These are phyloP conservation scores for Drosophila tanythrix DNA, from an alignment of 2,888 invertebrate species.

Conservation along the genomic window DNA sequence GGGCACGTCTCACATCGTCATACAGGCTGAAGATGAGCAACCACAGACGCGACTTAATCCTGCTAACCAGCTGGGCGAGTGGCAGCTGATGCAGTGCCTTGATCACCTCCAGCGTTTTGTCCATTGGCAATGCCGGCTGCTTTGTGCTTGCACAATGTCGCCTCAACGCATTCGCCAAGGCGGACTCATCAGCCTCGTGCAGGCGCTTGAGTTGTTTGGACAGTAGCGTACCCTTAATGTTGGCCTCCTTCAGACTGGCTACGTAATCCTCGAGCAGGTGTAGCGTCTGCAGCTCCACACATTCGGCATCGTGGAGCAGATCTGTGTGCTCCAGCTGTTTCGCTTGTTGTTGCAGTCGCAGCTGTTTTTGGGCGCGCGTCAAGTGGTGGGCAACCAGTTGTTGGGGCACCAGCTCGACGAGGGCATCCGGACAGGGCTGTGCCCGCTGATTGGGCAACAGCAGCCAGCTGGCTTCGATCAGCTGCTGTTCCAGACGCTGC, in stretches of 20 bases:
- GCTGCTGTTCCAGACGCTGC: slow-evolving; percentile 80
- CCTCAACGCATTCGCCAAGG: slow-evolving; percentile 9
- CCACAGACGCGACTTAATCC: slow-evolving; percentile 74
- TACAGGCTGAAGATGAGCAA: slow-evolving; percentile 75
- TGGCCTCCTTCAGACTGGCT: slow-evolving; percentile 24
- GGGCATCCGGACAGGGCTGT: slow-evolving; percentile 34
- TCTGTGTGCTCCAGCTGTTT: slow-evolving; percentile 25
- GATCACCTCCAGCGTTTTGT: slow-evolving; percentile 51
- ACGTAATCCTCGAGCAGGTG: slow-evolving; percentile 66
- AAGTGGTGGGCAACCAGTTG: slow-evolving; percentile 73
- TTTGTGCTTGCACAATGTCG: slow-evolving; percentile 39
- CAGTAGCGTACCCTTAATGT: slow-evolving; percentile 40
- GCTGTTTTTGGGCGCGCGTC: slow-evolving; percentile 67
- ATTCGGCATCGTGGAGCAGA: slow-evolving; percentile 62
- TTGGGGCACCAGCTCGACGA: slow-evolving; percentile 53
- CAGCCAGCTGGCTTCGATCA: slow-evolving; percentile 61
- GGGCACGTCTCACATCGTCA: slow-evolving; percentile 65
- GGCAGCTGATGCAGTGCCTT: slow-evolving; percentile 71
- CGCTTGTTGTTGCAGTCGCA: slow-evolving; percentile 32
- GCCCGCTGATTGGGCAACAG: slow-evolving; percentile 34
- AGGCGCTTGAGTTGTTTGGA: slow-evolving; percentile 22
- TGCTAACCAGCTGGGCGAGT: slow-evolving; percentile 65
- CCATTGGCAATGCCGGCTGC: slow-evolving; percentile 41
- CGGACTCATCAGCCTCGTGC: not conserved
- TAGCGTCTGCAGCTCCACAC: slow-evolving; percentile 72